Conservation (phyloP, 2,113 vertebrate genomes). For the Gasterosteus aculeatus region DNA sequence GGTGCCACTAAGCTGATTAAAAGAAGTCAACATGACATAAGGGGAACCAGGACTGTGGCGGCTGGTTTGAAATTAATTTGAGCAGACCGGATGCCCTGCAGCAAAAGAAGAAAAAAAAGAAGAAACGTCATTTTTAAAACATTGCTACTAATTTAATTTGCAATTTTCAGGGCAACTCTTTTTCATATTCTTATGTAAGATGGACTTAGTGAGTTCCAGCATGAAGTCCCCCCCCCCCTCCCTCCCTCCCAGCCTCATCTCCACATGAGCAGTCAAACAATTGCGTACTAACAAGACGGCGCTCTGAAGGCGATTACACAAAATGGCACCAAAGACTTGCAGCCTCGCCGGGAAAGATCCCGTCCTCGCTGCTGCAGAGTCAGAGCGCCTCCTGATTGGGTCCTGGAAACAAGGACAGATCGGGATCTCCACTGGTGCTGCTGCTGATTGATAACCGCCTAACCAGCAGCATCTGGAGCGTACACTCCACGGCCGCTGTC, state of each 20-base stretch:
- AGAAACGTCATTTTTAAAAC: background rate
- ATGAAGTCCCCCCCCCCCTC: slow-evolving; percentile 8
- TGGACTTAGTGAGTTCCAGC: background rate
- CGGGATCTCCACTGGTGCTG: slow-evolving; percentile 36
- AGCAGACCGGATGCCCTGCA: background rate
- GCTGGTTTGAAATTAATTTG: background rate
- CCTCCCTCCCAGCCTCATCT: slow-evolving; percentile 16
- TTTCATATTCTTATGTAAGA: slow-evolving; percentile 13
- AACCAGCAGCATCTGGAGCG: slow-evolving; percentile 61
- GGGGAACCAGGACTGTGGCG: background rate
- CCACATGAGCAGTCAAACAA: slow-evolving; percentile 37
- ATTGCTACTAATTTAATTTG: background rate
- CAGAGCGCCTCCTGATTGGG: slow-evolving; percentile 40
- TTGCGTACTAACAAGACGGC: slow-evolving; percentile 32
- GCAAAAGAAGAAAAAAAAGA: background rate
- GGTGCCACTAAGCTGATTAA: background rate
- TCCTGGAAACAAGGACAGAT: slow-evolving; percentile 41
- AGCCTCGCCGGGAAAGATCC: slow-evolving; percentile 11
- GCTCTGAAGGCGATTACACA: slow-evolving; percentile 34
- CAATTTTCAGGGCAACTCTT: slow-evolving; percentile 11
- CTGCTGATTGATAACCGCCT: slow-evolving; percentile 50
- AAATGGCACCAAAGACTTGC: slow-evolving; percentile 49
- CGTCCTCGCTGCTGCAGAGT: slow-evolving; percentile 4
- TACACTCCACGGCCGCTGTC: slow-evolving; percentile 34
- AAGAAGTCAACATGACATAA: background rate